phyloP scores from a whole-genome alignment of 2,888 invertebrate species.

The Oligia strigilis region DNA sequence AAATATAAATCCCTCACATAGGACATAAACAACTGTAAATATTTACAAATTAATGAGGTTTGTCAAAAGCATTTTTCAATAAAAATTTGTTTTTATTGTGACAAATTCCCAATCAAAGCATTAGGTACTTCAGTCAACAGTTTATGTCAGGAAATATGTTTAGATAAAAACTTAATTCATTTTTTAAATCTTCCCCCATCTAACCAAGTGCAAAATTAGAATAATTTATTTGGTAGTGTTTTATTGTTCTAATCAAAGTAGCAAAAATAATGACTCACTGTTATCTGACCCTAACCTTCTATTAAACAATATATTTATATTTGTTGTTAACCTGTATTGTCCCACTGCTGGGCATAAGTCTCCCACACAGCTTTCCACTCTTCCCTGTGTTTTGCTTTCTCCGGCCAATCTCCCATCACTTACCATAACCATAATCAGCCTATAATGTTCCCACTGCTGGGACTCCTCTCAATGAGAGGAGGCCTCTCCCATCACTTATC shows the following conservation, averaged over 20 bases:
- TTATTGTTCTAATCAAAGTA: not conserved
- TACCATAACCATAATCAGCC: no score
- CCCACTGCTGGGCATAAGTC: not conserved
- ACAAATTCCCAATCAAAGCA: not conserved
- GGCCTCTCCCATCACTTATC: not conserved
- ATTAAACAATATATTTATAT: not conserved
- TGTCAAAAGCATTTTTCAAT: not conserved
- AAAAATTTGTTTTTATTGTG: not conserved
- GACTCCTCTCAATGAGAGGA: no score
- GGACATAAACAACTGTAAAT: constrained; percentile 30
- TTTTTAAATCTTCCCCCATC: no score
- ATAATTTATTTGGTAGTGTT: not conserved
- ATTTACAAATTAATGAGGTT: constrained; percentile 18
- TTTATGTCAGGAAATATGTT: not conserved
- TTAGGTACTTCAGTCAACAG: not conserved
- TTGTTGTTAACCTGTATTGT: not conserved
- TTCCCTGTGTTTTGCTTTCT: not conserved
- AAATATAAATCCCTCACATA: constrained; percentile 27
- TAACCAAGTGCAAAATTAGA: not conserved
- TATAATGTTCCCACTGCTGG: no score
- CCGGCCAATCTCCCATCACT: no score
- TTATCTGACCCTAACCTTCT: not conserved
- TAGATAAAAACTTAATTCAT: not conserved
- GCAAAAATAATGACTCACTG: not conserved
- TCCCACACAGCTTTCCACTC: not conserved